Evolutionary conservation across 2,113 vertebrate species (phyloP).

Genomic region (Felis catus): F.catus_Fca126_mat1.0 CM031421.1:66817501-66818000

Average conservation of each 20-base stretch:
- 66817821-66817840: background rate
- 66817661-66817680: background rate
- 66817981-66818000: background rate
- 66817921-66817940: background rate
- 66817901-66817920: background rate
- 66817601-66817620: background rate
- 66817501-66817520: background rate
- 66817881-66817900: background rate
- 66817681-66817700: conserved; percentile 2
- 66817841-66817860: no score
- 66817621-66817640: background rate
- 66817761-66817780: conserved; percentile 31
- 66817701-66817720: conserved; percentile 22
- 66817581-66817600: background rate
- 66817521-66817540: conserved; percentile 22
- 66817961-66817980: background rate
- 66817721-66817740: background rate
- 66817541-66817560: background rate
- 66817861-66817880: background rate
- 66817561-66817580: background rate
- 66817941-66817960: background rate
- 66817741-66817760: background rate
- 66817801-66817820: background rate
- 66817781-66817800: background rate
- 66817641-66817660: conserved; percentile 18